Evolutionary conservation across 2,888 invertebrate species (phyloP).

Genomic region (Pharmacophagus antenor): DNA sequence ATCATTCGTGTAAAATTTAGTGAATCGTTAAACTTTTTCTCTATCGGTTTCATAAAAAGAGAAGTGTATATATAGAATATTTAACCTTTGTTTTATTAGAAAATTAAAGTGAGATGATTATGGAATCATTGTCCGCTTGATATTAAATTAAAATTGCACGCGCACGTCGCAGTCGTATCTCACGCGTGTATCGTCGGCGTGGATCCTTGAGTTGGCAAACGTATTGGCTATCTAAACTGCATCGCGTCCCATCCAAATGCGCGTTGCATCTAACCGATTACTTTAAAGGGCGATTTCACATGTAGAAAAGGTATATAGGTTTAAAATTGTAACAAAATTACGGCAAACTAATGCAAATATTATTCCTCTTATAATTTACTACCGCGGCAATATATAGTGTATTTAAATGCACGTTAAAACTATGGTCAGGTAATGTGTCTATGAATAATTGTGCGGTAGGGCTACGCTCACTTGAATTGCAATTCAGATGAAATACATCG

Average conservation of each 20-base stretch:
- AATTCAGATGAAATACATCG: slow-evolving; percentile 17
- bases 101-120: neutral
- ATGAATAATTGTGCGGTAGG: slow-evolving; percentile 8
- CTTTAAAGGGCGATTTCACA: slow-evolving; percentile 9
- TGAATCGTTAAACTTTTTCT: neutral
- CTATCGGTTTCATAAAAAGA: neutral
- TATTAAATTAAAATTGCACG: slow-evolving; percentile 17
- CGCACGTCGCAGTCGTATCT: slow-evolving; percentile 38
- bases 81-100: neutral
- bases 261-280: slow-evolving; percentile 30
- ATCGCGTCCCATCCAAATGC: slow-evolving; percentile 44
- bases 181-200: slow-evolving; percentile 40
- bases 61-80: neutral
- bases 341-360: no score
- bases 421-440: slow-evolving; percentile 6
- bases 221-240: slow-evolving; percentile 65
- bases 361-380: no score
- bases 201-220: slow-evolving; percentile 37
- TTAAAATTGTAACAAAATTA: no score
- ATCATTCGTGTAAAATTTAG: neutral
- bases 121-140: slow-evolving; percentile 4
- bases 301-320: no score
- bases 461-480: slow-evolving; percentile 12
- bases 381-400: neutral
- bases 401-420: neutral